A percentile compares a stretch with the other conserved stretches of the same genome.
Conservation (phyloP, 2,113 vertebrate species). For the Pteropus alecto region DNA sequence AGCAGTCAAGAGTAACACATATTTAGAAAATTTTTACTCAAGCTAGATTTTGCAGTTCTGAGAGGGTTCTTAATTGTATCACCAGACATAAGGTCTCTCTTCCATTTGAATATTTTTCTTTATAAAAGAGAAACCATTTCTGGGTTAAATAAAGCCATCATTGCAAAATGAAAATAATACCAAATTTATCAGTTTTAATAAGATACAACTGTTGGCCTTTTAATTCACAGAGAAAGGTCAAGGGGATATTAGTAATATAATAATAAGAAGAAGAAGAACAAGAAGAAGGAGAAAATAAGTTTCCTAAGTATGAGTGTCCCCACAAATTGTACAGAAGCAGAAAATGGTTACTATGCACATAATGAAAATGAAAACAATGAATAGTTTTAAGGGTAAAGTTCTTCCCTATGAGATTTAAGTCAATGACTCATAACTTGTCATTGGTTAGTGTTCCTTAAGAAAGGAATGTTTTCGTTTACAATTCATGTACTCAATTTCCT, state of each 20-base stretch:
- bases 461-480: conserved; percentile 54
- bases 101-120: not conserved
- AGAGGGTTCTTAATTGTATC: not conserved
- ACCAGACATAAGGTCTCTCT: not conserved
- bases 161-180: not conserved
- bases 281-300: conserved; percentile 1
- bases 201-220: not conserved
- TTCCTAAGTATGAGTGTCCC: conserved; percentile 46
- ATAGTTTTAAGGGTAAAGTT: conserved; percentile 60
- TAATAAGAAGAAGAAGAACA: not conserved
- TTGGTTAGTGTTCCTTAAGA: conserved; percentile 55
- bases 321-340: conserved; percentile 66
- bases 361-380: conserved; percentile 76
- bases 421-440: conserved; percentile 73
- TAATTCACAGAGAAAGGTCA: conserved; percentile 50
- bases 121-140: not conserved
- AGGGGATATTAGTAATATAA: not conserved
- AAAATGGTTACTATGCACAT: conserved; percentile 70
- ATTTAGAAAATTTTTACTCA: not conserved
- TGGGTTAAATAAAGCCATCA: not conserved
- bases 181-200: conserved; percentile 14
- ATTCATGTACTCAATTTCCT: not conserved
- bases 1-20: not conserved
- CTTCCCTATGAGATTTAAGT: conserved; percentile 66
- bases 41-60: not conserved